A percentile compares a stretch with the other conserved stretches of the same genome.
Evolutionary conservation across 30 jellyfish, hydroid and myxozoan species (phyloP).

Genomic region (Aurelia sp.): DNA sequence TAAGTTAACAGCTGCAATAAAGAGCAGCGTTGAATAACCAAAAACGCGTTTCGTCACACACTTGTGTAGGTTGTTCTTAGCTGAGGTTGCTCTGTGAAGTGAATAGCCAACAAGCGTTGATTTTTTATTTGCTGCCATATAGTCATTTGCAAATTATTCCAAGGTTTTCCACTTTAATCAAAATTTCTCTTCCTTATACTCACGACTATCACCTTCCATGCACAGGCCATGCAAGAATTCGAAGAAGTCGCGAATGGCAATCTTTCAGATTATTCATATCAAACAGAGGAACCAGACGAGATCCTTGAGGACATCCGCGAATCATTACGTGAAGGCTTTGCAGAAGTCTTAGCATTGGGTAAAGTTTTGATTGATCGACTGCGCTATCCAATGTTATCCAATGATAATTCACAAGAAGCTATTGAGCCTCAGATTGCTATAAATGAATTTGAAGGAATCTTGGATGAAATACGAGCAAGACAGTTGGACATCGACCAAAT

Average conservation of each 20-base stretch:
- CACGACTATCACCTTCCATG: too few species aligned
- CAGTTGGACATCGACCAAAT: conserved; percentile 41
- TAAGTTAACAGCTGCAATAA: too few species aligned
- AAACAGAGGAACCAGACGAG: conserved; percentile 35
- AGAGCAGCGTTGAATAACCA: too few species aligned
- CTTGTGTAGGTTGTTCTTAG: too few species aligned
- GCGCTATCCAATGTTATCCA: conserved; percentile 41
- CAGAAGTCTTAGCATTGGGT: conserved; percentile 67
- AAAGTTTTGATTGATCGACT: conserved; percentile 44
- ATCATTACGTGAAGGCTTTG: conserved; percentile 45
- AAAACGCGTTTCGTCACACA: too few species aligned
- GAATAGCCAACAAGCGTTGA: too few species aligned
- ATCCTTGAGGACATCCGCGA: conserved; percentile 62
- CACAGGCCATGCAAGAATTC: conserved; percentile 42
- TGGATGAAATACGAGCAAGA: conserved; percentile 31
- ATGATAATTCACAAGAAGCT: not conserved
- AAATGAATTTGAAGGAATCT: conserved; percentile 45
- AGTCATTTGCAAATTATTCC: too few species aligned
- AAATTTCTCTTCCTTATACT: too few species aligned
- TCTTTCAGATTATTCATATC: not conserved
- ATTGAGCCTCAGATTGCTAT: conserved; percentile 15
- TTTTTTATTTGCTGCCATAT: too few species aligned
- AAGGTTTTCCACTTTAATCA: too few species aligned
- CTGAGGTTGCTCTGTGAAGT: too few species aligned
- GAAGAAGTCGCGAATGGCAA: conserved; percentile 49